A percentile compares a stretch with the other conserved stretches of the same genome.
phyloP scores from a whole-genome alignment of 2,888 invertebrate genomes.

The Tortrix viridana region DNA sequence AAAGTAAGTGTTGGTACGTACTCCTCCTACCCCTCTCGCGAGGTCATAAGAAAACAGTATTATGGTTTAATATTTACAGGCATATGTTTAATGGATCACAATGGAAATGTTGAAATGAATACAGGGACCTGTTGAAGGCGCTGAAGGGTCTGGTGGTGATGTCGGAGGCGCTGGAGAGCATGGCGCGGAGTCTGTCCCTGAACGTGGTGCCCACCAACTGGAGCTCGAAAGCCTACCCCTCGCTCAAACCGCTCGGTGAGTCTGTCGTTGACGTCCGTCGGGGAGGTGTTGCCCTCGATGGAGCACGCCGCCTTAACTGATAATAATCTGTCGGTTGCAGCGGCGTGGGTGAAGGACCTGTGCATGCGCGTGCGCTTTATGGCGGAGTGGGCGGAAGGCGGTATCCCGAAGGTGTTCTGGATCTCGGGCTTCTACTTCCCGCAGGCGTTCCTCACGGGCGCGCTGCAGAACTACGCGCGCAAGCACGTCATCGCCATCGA shows the following conservation, averaged over 20 bases:
- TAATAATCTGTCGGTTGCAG: conserved; percentile 56
- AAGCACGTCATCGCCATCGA: conserved; percentile 91
- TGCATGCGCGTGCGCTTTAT: conserved; percentile 86
- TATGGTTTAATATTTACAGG: too few species aligned
- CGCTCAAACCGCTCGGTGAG: conserved; percentile 87
- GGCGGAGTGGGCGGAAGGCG: conserved; percentile 85
- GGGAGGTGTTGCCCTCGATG: too few species aligned
- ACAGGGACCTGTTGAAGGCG: conserved; percentile 87
- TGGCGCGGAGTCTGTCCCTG: conserved; percentile 86
- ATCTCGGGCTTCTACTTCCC: conserved; percentile 94
- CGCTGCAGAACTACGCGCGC: conserved; percentile 92
- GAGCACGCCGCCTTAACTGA: fast-evolving
- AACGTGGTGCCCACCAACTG: conserved; percentile 89
- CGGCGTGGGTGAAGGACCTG: conserved; percentile 87
- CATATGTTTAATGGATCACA: too few species aligned
- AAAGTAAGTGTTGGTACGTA: too few species aligned
- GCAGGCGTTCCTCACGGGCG: conserved; percentile 93
- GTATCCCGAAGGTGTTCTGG: conserved; percentile 91
- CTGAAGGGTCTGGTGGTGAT: conserved; percentile 91
- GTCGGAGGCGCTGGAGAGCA: conserved; percentile 89
- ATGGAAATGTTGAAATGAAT: too few species aligned
- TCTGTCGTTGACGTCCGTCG: conserved; percentile 5
- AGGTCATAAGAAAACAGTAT: too few species aligned
- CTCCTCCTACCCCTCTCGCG: too few species aligned
- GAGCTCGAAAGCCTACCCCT: conserved; percentile 88